A percentile compares a stretch with the other conserved stretches of the same genome.
Evolutionary conservation across 2,113 vertebrate genomes (phyloP).

Genomic region (Aix galericulata): DNA sequence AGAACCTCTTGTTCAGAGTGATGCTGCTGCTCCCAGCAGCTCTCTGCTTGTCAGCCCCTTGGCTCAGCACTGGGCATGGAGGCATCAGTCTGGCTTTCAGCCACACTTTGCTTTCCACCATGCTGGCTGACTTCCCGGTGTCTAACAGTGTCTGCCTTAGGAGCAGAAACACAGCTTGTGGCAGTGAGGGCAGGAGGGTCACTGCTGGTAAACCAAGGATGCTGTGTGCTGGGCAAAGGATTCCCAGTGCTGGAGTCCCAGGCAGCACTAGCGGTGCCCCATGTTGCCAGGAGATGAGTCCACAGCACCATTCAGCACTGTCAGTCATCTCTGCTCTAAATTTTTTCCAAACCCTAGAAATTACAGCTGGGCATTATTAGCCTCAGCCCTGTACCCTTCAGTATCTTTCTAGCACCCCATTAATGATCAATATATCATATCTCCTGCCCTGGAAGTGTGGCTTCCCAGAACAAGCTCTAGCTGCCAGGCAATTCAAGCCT

Average conservation of each 20-base stretch:
- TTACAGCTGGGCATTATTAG: background rate
- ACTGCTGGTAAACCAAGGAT: no score
- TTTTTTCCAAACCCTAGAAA: background rate
- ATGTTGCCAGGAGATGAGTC: background rate
- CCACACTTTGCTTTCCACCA: no score
- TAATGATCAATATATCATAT: accelerated
- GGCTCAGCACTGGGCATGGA: no score
- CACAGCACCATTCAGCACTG: background rate
- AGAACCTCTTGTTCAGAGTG: no score
- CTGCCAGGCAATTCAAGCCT: background rate
- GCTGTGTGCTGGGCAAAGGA: no score
- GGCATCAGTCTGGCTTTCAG: no score
- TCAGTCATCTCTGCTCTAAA: background rate
- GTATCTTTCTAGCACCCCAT: background rate
- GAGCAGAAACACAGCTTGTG: no score
- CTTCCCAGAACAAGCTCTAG: background rate
- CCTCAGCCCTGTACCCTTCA: background rate
- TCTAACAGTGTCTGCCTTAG: no score
- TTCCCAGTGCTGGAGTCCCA: background rate
- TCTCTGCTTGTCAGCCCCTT: no score
- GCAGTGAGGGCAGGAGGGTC: no score
- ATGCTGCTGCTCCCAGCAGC: no score
- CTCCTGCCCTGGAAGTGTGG: background rate
- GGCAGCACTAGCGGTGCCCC: background rate
- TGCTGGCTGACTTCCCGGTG: no score